Conservation (phyloP, 2,888 invertebrate species). For the Lasioglossum figueresi region DNA sequence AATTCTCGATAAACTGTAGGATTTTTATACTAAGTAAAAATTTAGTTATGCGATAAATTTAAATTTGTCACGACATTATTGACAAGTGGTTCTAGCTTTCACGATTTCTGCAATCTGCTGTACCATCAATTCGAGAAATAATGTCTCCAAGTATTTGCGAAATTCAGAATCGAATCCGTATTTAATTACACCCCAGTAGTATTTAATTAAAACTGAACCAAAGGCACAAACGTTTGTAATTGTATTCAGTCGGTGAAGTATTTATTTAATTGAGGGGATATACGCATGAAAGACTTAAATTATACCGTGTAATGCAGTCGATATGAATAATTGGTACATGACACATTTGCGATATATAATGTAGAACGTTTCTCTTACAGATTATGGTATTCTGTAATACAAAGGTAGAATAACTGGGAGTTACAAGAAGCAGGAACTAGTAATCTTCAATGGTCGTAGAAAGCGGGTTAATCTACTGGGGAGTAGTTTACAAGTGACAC, state of each 20-base stretch:
- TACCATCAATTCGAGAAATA: not conserved
- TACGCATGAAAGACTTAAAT: not conserved
- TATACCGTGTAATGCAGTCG: not conserved
- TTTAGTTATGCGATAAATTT: not conserved
- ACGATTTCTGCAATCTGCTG: not conserved
- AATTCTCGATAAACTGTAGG: no score
- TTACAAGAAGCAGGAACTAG: not conserved
- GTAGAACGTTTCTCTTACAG: not conserved
- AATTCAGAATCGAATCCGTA: not conserved
- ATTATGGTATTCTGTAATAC: no score
- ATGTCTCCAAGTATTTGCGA: not conserved
- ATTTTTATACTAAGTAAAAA: not conserved
- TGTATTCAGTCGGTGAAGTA: not conserved
- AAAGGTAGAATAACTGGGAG: not conserved
- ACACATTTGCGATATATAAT: not conserved
- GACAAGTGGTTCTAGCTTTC: not conserved
- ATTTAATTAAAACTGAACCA: not conserved
- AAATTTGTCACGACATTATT: no score
- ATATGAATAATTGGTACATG: not conserved
- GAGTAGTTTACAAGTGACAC: not conserved
- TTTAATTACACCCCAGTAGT: not conserved
- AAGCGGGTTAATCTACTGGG: constrained; percentile 9
- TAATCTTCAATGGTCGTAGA: not conserved
- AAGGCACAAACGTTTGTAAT: not conserved
- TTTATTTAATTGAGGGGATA: not conserved